These are phyloP conservation scores for Sebastes variabilis DNA, from an alignment of 2,797 vertebrate genomes.

Conservation along the genomic window DNA sequence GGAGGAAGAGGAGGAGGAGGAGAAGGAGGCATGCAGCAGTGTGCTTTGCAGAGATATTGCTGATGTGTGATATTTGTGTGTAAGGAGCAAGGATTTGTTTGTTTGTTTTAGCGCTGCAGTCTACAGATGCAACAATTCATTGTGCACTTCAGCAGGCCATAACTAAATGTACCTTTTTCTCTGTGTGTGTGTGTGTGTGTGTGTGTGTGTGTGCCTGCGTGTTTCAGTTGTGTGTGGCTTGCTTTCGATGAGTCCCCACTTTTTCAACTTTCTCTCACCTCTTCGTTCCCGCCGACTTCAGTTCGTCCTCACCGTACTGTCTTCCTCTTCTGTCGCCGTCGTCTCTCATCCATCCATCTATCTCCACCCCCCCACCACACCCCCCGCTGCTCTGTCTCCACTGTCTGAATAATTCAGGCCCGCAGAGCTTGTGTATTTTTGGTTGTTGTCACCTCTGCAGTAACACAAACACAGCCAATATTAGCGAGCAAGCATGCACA, in stretches of 20 bases:
- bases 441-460: constrained; percentile 65
- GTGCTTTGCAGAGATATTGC: constrained; percentile 17
- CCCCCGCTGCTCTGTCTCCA: constrained; percentile 31
- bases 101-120: constrained; percentile 2
- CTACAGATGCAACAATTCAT: not conserved
- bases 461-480: constrained; percentile 39
- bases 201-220: not conserved
- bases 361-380: not conserved
- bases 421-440: constrained; percentile 57
- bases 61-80: constrained; percentile 19
- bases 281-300: constrained; percentile 6
- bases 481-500: not conserved
- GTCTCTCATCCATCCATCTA: constrained; percentile 45
- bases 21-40: not conserved
- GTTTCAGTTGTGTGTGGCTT: constrained; percentile 1
- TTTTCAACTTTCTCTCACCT: constrained; percentile 33
- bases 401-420: constrained; percentile 65
- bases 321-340: constrained; percentile 3
- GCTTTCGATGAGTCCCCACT: constrained; percentile 28
- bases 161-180: not conserved
- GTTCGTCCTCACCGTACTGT: constrained; percentile 17
- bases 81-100: not conserved
- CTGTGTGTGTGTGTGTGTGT: not conserved
- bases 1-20: not conserved
- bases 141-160: not conserved